Base-by-base conservation (phyloP, 2,888 invertebrate species). In the Acanthopleura granulata region DNA sequence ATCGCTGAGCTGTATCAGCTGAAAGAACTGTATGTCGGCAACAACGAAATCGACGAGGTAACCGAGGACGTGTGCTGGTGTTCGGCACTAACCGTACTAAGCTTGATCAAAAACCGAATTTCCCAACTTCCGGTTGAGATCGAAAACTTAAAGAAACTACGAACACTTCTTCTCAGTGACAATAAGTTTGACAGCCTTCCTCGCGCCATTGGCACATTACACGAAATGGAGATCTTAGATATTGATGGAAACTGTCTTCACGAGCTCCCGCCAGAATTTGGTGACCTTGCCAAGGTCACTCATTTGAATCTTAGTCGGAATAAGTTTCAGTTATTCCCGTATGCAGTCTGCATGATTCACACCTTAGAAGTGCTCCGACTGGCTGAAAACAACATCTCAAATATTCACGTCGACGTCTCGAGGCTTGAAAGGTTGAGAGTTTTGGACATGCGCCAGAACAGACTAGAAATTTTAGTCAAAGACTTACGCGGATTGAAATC, bases 61-160 rank as follows among this genome's bases (percentile, higher is more conserved):
- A 88, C 89, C 0, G 86, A 87, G 70, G 87, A 88, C 66, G 77
- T 89, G 18, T 85, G 87, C 72, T 82, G 85, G 81, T 87, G 87
- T 77, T 81, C 85, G 22, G 79, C 84, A 50, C 49, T 88, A 9
- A 79, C 82, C 72, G 81, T 85, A n/a, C 78, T 89, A 12, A 87
- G 85, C 77, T 76, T 88, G 29, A 72, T 82, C 51, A 84, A 85
- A 69, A 89, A 89, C 78, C 77, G 82, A 18, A 76, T 89, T 66
- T 79, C 80, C 11, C 76, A 78, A 62, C 81, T 89, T 61, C 89
- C 89, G 0, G 83, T 88, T 11, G 89, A 89, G 74, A 77, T 89
- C 16, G 85, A 83, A 75, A 86, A 86, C 76, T 72, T 89, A 49
- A 82, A 83, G 70, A 81, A 79, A 30, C 79, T 89, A 74, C 82